Evolutionary conservation across 1,140 invertebrate genomes (phyloP).

Genomic region (Maconellicoccus hirsutus): DNA sequence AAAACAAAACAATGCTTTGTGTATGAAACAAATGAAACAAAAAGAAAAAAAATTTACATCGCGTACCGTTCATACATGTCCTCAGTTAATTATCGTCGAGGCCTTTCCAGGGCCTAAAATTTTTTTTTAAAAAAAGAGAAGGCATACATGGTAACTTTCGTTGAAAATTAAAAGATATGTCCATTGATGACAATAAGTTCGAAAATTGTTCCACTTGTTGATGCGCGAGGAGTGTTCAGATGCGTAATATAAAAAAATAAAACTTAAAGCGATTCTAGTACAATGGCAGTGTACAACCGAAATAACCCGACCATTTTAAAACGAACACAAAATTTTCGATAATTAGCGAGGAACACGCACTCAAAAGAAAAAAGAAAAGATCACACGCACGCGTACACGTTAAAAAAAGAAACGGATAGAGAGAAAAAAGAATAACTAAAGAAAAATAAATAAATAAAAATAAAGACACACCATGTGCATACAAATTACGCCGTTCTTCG

Average conservation of each 20-base stretch:
- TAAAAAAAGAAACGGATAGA: too few species aligned
- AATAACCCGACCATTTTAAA: background rate
- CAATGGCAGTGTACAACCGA: background rate
- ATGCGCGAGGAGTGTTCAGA: background rate
- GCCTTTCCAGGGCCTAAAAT: background rate
- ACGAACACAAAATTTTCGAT: background rate
- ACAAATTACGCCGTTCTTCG: too few species aligned
- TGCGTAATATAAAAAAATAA: background rate
- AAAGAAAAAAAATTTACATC: background rate
- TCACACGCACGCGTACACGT: too few species aligned
- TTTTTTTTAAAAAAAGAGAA: background rate
- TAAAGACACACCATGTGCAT: too few species aligned
- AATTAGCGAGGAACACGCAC: background rate
- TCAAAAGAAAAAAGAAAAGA: background rate
- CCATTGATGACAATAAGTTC: background rate
- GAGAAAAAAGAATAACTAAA: too few species aligned
- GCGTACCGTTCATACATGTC: background rate
- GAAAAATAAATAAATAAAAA: background rate
- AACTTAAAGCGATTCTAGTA: background rate
- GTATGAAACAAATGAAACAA: background rate
- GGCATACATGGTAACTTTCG: conserved; percentile 3
- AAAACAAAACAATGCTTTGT: background rate
- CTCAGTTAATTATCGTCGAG: background rate
- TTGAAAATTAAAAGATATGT: conserved; percentile 5
- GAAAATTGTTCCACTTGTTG: conserved; percentile 2